Evolutionary conservation across 2,888 invertebrate species (phyloP), one percentile per base, ranked within the genome.

Genomic region (Prenolepis imparis): DNA sequence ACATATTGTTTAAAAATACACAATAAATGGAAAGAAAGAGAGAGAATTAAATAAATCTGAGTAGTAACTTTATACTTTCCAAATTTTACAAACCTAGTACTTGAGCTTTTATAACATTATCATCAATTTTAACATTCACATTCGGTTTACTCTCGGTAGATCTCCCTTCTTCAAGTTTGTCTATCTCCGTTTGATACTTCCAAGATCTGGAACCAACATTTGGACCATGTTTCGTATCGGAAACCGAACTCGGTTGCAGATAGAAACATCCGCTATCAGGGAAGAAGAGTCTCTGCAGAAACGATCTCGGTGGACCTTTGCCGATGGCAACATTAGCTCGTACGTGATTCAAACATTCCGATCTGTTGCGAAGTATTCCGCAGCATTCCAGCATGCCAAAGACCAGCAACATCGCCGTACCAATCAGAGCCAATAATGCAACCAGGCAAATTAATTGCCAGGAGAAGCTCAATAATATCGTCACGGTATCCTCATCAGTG

Each of bases 361-460:
- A 90, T 52, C 90, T 88, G 73, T 93, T 93, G 39, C 93, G 89
- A 21, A 93, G 84, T 39, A 92, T 24, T 0, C 90, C 91, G 28
- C 86, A 74, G 21, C 39, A 72, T 24, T 91, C 86, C 11, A 93
- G 85, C 8, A 80, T 6, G 12, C 78, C 48, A 74, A 93, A 92
- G 0, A 87, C 44, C 4, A 87, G 24, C 9, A 82, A 64, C 87
- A 93, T 89, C 0, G 82, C 28, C 9, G 85, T 24, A 3, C 81
- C 39, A 5, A 92, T 89, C 5, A 89, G 4, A 4, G 57, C 28
- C 36, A 89, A 63, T 8, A 91, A 63, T 2, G 77, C 68, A n/a
- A 88, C n/a, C 24, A 93, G 63, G 63, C 90, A 89, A 8, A 91
- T 86, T 48, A 90, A 18, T 84, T 93, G 93, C 93, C 93, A 93